Evolutionary conservation across 1,140 invertebrate genomes (phyloP).

Genomic region (Drosophila arizonae): DNA sequence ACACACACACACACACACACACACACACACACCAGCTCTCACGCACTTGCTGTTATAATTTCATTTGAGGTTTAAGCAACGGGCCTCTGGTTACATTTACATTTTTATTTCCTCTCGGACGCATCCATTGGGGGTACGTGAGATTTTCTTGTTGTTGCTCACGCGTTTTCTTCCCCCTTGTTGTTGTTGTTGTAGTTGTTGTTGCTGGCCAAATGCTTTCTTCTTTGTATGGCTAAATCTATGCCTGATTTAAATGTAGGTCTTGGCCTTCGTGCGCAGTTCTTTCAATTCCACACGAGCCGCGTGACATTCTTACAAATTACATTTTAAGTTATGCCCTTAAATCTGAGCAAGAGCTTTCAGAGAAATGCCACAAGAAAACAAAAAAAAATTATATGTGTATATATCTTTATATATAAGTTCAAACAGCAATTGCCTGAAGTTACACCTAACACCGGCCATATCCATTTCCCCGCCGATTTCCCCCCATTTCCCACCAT

Average conservation of each 20-base stretch:
- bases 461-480: not conserved
- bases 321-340: slow-evolving; percentile 47
- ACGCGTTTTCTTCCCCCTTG: too few relatives aligned
- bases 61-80: slow-evolving; percentile 63
- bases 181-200: not conserved
- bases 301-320: slow-evolving; percentile 66
- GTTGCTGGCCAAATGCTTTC: slow-evolving; percentile 52
- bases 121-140: slow-evolving; percentile 13
- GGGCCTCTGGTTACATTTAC: slow-evolving; percentile 67
- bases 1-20: not conserved
- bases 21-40: not conserved
- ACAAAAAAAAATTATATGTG: not conserved
- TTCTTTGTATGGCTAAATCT: slow-evolving; percentile 36
- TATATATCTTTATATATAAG: not conserved
- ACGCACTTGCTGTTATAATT: slow-evolving; percentile 66
- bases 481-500: not conserved
- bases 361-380: not conserved
- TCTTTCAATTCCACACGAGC: slow-evolving; percentile 39
- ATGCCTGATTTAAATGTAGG: slow-evolving; percentile 48
- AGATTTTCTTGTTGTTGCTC: slow-evolving; percentile 21
- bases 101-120: slow-evolving; percentile 76
- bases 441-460: not conserved
- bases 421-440: slow-evolving; percentile 38
- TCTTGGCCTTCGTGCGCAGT: slow-evolving; percentile 20
- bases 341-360: slow-evolving; percentile 9